Percentiles rank a stretch among this genome's conserved stretches.
phyloP scores from a whole-genome alignment of 2,113 vertebrate genomes.

The cattle (Bos taurus) region ARS-UCD2.0 NC_037334.1:33460001-33460500 shows the following conservation, averaged over 20 bases:
- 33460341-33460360: not conserved
- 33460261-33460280: not conserved
- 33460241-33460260: not conserved
- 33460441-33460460: not conserved
- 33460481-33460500: not conserved
- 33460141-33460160: not conserved
- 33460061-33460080: not conserved
- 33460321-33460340: not conserved
- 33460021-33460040: not conserved
- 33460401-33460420: not conserved
- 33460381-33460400: not conserved
- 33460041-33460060: not conserved
- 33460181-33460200: not conserved
- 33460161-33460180: not conserved
- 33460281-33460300: not conserved
- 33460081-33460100: not conserved
- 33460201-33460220: not conserved
- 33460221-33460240: not conserved
- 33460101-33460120: not conserved
- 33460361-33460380: not conserved
- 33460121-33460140: not conserved
- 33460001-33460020: not conserved
- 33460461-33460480: not conserved
- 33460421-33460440: not conserved
- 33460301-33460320: not conserved